phyloP scores from a whole-genome alignment of 1,140 invertebrate genomes.

The Centruroides sculpturatus region DNA sequence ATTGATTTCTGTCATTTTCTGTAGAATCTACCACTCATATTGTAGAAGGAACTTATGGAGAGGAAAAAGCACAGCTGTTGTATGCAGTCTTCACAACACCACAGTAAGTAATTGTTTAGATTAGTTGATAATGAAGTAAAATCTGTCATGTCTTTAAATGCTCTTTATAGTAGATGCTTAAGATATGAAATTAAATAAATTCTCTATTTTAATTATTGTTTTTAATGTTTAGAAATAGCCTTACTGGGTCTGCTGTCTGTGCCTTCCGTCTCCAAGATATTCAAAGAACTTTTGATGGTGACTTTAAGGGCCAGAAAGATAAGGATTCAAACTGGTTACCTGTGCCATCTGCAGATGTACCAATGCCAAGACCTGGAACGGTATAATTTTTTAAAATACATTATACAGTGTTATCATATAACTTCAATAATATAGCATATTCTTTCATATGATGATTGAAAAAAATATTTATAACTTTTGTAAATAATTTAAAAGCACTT shows the following conservation, averaged over 20 bases:
- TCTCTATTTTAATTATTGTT: too few relatives aligned
- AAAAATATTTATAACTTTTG: too few relatives aligned
- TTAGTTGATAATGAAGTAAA: too few relatives aligned
- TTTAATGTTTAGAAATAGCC: constrained; percentile 57
- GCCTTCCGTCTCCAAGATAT: constrained; percentile 82
- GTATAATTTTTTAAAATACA: too few relatives aligned
- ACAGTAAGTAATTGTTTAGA: constrained; percentile 15
- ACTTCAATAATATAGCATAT: too few relatives aligned
- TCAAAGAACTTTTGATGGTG: constrained; percentile 73
- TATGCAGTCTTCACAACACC: constrained; percentile 95
- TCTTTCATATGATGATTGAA: too few relatives aligned
- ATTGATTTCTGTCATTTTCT: background rate
- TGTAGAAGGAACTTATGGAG: constrained; percentile 51
- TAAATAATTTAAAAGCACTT: too few relatives aligned
- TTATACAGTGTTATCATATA: too few relatives aligned
- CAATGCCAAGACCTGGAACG: constrained; percentile 32
- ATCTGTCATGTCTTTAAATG: too few relatives aligned
- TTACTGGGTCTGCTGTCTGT: constrained; percentile 91
- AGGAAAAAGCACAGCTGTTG: constrained; percentile 52
- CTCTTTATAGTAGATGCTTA: too few relatives aligned
- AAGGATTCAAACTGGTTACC: constrained; percentile 87
- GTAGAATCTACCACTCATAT: constrained; percentile 64
- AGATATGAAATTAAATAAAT: too few relatives aligned
- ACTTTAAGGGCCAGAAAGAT: constrained; percentile 83
- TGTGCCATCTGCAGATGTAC: constrained; percentile 35